Conservation (phyloP, 1,140 invertebrate species). For the Aphelenchoides fujianensis region DNA sequence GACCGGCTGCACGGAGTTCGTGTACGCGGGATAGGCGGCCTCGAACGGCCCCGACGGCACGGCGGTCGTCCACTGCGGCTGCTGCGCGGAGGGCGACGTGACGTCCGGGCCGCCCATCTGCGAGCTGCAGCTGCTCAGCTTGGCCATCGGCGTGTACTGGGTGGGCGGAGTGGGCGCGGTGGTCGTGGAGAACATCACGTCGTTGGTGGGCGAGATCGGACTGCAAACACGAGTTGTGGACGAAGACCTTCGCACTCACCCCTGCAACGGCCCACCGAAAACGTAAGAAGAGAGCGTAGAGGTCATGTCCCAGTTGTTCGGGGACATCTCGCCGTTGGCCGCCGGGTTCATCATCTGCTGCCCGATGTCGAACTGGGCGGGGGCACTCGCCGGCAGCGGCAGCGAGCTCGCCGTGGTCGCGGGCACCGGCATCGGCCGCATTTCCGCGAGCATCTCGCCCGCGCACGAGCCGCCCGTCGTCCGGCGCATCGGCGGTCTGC, state of each 20-base stretch:
- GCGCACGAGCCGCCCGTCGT: neutral
- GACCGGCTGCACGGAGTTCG: neutral
- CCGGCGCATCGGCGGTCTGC: neutral
- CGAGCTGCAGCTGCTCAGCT: neutral
- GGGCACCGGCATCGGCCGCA: neutral
- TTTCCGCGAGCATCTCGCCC: neutral
- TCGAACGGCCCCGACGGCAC: neutral
- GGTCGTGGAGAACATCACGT: constrained; percentile 15
- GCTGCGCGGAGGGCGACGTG: neutral
- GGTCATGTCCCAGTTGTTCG: constrained; percentile 13
- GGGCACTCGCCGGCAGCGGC: neutral
- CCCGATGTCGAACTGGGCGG: neutral
- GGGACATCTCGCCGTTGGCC: constrained; percentile 7
- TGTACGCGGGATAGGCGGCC: neutral
- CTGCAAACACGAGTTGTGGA: neutral
- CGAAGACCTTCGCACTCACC: neutral
- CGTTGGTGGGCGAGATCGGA: constrained; percentile 17
- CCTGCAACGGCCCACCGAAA: constrained; percentile 18
- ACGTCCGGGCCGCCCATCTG: too few relatives aligned
- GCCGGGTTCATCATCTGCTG: neutral
- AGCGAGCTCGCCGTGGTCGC: neutral
- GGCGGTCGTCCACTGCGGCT: neutral
- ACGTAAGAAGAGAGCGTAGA: constrained; percentile 12
- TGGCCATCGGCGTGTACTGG: neutral
- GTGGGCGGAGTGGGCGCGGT: neutral